Evolutionary conservation across 2,888 invertebrate genomes (phyloP).

Genomic region (Tricholauxania praeusta): DNA sequence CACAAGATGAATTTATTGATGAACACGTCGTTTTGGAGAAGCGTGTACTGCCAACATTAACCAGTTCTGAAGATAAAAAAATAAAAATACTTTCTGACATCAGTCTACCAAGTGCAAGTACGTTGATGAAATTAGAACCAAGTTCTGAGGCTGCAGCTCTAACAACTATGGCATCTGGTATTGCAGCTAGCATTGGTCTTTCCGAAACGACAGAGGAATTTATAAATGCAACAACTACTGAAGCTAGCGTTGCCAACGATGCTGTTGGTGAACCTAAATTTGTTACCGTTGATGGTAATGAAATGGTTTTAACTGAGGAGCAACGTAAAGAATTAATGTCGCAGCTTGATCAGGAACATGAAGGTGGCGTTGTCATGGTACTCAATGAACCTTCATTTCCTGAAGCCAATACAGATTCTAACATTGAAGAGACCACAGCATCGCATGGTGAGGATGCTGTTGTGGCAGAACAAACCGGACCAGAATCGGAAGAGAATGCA

Average conservation of each 20-base stretch:
- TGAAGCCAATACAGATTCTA: conserved; percentile 26
- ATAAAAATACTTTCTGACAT: conserved; percentile 70
- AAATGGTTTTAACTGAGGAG: conserved; percentile 66
- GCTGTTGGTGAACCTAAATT: conserved; percentile 64
- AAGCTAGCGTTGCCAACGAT: conserved; percentile 25
- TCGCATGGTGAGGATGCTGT: conserved; percentile 39
- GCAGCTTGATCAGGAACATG: conserved; percentile 65
- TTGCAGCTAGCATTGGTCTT: conserved; percentile 72
- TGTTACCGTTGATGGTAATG: conserved; percentile 69
- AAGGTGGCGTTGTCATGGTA: conserved; percentile 67
- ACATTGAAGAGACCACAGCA: conserved; percentile 28
- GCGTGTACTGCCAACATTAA: conserved; percentile 47
- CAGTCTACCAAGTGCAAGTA: conserved; percentile 59
- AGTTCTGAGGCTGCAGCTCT: conserved; percentile 72
- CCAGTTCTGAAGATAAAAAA: conserved; percentile 58
- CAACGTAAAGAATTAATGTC: conserved; percentile 67
- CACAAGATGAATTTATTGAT: conserved; percentile 12
- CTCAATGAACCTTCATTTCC: conserved; percentile 55
- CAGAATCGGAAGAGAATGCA: conserved; percentile 38
- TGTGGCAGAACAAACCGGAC: conserved; percentile 19
- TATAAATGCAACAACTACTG: conserved; percentile 25
- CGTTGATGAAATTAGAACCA: conserved; percentile 54
- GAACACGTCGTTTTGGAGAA: neutral
- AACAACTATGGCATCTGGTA: conserved; percentile 71
- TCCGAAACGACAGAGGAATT: conserved; percentile 26